Evolutionary conservation across 2,797 vertebrate genomes (phyloP).

Genomic region (Paramormyrops hopkinsi): DNA sequence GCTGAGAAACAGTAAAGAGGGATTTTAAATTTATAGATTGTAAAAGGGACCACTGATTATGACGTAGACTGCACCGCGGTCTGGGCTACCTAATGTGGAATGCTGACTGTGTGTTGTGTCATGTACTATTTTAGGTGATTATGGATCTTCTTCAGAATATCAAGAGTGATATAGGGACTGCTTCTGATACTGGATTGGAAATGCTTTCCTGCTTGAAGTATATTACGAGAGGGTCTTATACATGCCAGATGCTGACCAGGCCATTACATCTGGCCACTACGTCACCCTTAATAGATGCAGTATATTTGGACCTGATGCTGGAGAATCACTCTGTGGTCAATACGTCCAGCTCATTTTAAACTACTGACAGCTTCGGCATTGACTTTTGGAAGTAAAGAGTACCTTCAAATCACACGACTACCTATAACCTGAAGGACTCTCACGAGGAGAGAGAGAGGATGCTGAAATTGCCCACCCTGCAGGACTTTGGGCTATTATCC

Average conservation of each 20-base stretch:
- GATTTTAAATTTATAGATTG: background rate
- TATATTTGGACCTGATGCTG: background rate
- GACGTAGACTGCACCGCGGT: background rate
- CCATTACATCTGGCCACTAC: background rate
- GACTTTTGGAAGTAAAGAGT: background rate
- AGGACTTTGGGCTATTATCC: background rate
- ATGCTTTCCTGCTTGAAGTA: background rate
- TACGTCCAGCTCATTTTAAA: background rate
- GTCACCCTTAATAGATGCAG: background rate
- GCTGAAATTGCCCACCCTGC: background rate
- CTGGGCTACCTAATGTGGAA: background rate
- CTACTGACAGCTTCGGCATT: background rate
- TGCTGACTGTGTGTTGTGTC: background rate
- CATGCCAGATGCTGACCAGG: background rate
- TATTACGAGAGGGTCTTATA: background rate
- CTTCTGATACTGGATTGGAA: background rate
- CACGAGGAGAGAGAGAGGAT: background rate
- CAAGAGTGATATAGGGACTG: background rate
- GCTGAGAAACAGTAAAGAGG: background rate
- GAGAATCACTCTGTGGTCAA: background rate
- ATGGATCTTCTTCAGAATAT: background rate
- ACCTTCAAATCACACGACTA: background rate
- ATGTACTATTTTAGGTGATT: background rate
- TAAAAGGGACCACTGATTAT: background rate
- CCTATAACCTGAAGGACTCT: background rate